Base-by-base conservation (phyloP, 2,113 vertebrate genomes). In the Vidua macroura region DNA sequence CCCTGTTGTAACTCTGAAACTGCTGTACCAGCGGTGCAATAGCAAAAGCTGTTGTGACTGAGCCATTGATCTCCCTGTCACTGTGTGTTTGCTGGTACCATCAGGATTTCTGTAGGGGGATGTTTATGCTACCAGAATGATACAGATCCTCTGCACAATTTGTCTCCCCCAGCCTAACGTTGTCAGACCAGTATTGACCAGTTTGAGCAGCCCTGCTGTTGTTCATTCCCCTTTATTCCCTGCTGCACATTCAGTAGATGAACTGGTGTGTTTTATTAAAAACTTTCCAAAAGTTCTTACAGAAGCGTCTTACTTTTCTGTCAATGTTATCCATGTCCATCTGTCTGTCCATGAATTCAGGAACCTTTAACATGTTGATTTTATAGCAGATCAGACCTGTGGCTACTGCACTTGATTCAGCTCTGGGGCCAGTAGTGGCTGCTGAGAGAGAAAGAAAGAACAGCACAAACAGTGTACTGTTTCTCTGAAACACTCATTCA, bases 21-120 rank as follows among this genome's bases (percentile, higher is more conserved):
- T 64, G 75, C 76, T 80, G 22, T 37, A 7, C 86, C 91, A 96
- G 86, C 72, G 8, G 15, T 20, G 53, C 19, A 52, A 6, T 72
- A 56, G 68, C 75, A 69, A 15, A 83, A 83, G 28, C 80, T 74
- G 0, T 53, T 88, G 37, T 79, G 72, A 52, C 55, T 80, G 72
- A 88, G 80, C 72, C 72, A 77, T 69, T 83, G 80, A 73, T 93
- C 75, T 86, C 63, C n/a, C 39, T 92, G 86, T 73, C 83, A 49
- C 21, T 58, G 63, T 24, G 13, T 43, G 15, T 69, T 73, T 95
- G 80, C 68, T 86, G 46, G 35, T 75, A n/a, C 79, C 70, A 67
- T 67, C 56, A 72, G 41, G 56, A 56, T 69, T 83, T 43, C 74
- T 86, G 44, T 31, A 35, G 83, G 48, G 56, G 68, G 41, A 30